These are phyloP conservation scores for Mastigias papua DNA, from an alignment of 30 jellyfish, hydroid and myxozoan genomes.

Conservation along the genomic window DNA sequence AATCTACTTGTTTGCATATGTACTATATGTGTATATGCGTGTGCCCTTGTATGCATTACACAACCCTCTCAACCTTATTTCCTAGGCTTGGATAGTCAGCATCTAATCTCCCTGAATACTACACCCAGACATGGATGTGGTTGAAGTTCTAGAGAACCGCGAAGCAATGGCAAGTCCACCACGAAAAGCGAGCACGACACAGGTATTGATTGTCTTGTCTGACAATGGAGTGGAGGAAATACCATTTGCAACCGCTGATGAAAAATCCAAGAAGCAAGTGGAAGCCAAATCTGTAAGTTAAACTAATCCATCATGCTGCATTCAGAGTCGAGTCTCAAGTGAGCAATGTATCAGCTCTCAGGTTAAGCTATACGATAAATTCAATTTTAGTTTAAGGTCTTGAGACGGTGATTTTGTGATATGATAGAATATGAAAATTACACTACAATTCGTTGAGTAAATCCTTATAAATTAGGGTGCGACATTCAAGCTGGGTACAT, in stretches of 20 bases:
- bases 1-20: no score
- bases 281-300: not conserved
- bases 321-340: no score
- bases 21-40: no score
- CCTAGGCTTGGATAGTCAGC: not conserved
- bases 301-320: not conserved
- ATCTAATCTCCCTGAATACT: not conserved
- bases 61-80: not conserved
- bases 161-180: not conserved
- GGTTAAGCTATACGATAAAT: no score
- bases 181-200: slow-evolving; percentile 2
- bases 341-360: no score
- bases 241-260: slow-evolving; percentile 27
- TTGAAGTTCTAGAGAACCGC: not conserved
- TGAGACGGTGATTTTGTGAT: no score
- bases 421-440: no score
- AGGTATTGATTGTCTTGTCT: slow-evolving; percentile 58
- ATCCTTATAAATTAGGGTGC: no score
- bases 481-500: no score
- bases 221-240: slow-evolving; percentile 73
- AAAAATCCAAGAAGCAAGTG: not conserved
- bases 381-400: not conserved
- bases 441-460: no score
- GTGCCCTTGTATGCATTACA: no score
- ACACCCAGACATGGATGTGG: slow-evolving; percentile 6